Conservation (phyloP, 2,888 invertebrate genomes). For the Zonitis immaculata region DNA sequence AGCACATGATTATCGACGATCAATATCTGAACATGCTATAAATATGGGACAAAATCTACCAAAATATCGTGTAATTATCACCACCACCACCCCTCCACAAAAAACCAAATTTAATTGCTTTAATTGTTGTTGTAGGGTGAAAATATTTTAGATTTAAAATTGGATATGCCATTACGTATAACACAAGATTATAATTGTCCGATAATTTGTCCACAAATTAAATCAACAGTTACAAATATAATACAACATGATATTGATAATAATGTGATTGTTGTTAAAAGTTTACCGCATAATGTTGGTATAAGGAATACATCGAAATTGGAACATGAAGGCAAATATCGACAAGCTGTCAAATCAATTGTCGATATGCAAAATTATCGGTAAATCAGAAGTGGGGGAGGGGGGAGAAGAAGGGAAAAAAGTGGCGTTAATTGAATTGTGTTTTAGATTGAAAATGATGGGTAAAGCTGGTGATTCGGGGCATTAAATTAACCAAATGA, state of each 20-base stretch:
- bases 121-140: constrained; percentile 48
- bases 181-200: constrained; percentile 72
- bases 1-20: constrained; percentile 44
- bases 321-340: constrained; percentile 47
- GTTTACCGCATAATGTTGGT: constrained; percentile 42
- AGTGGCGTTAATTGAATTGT: background rate
- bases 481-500: background rate
- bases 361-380: constrained; percentile 45
- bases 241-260: constrained; percentile 49
- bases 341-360: constrained; percentile 43
- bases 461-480: background rate
- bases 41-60: constrained; percentile 30
- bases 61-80: constrained; percentile 41
- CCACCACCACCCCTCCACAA: background rate
- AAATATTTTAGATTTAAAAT: constrained; percentile 68
- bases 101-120: background rate
- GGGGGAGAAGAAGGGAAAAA: too few species aligned
- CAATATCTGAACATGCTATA: constrained; percentile 45
- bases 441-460: background rate
- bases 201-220: constrained; percentile 65
- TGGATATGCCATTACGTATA: constrained; percentile 72
- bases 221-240: constrained; percentile 61
- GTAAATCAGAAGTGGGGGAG: too few species aligned
- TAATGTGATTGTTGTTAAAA: constrained; percentile 41
- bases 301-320: constrained; percentile 40